A percentile compares a stretch with the other conserved stretches of the same genome.
Evolutionary conservation across 2,888 invertebrate genomes (phyloP).

Genomic region (Hololepta plana): DNA sequence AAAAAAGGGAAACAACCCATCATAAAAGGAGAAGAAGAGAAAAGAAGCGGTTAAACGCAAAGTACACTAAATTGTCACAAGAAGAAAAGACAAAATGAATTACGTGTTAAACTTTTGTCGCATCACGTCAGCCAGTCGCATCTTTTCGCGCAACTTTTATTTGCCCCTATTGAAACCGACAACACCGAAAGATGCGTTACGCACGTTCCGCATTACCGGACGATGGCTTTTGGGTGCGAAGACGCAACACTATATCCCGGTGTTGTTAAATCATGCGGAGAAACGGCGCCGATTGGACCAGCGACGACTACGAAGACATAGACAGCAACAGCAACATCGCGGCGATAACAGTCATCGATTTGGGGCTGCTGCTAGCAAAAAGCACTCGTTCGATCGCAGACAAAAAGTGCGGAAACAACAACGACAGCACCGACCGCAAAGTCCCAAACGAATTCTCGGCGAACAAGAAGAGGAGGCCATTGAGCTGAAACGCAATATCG

Average conservation of each 20-base stretch:
- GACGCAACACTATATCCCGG: constrained; percentile 65
- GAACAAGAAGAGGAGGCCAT: too few species aligned
- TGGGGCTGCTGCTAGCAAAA: too few species aligned
- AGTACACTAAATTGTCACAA: constrained; percentile 2
- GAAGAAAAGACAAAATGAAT: constrained; percentile 17
- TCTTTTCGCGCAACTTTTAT: constrained; percentile 66
- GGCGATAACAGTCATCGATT: too few species aligned
- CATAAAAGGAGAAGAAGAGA: constrained; percentile 6
- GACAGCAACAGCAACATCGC: too few species aligned
- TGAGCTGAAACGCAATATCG: constrained; percentile 19
- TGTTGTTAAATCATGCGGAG: constrained; percentile 34
- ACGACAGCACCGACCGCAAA: too few species aligned
- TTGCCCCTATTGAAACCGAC: constrained; percentile 66
- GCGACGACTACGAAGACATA: constrained; percentile 6
- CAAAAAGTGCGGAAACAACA: too few species aligned
- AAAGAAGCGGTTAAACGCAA: too few species aligned
- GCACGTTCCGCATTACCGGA: constrained; percentile 65
- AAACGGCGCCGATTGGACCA: too few species aligned
- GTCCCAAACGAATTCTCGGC: too few species aligned
- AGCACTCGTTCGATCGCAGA: too few species aligned
- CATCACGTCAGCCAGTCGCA: constrained; percentile 65
- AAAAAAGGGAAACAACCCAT: too few species aligned
- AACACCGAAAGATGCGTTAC: constrained; percentile 63
- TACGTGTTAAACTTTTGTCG: constrained; percentile 45
- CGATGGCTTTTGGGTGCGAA: constrained; percentile 57